Percentiles rank a stretch among this genome's conserved stretches.
Conservation (phyloP, 2,797 vertebrate species). For the Microctenopoma lineatum region DNA sequence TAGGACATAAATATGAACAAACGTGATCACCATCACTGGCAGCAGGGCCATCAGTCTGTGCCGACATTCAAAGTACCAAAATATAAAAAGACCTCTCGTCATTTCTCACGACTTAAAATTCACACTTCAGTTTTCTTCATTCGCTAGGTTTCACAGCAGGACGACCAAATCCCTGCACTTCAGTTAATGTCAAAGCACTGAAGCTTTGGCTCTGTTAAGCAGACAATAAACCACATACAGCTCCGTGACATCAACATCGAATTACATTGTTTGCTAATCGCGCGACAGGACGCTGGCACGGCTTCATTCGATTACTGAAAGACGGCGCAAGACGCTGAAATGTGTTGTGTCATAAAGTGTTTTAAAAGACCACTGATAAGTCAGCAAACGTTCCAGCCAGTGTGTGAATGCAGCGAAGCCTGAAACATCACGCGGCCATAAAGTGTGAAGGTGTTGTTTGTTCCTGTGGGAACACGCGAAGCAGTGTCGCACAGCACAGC, state of each 20-base stretch:
- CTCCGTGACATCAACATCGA: constrained; percentile 17
- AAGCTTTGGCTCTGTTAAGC: constrained; percentile 28
- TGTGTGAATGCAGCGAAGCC: not conserved
- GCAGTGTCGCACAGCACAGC: not conserved
- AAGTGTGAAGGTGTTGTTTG: constrained; percentile 37
- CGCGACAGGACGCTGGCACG: not conserved
- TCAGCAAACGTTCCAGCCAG: constrained; percentile 5
- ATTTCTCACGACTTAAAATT: too few species aligned
- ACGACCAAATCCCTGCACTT: constrained; percentile 37
- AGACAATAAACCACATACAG: constrained; percentile 29
- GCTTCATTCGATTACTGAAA: constrained; percentile 4
- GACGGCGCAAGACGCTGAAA: not conserved
- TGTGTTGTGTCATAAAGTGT: not conserved
- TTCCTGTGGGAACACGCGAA: constrained; percentile 41
- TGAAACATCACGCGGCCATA: constrained; percentile 10
- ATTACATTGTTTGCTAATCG: constrained; percentile 13
- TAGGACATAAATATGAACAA: too few species aligned
- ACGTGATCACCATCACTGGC: too few species aligned
- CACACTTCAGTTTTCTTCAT: too few species aligned
- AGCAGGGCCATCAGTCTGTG: constrained; percentile 13
- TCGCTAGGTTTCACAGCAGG: constrained; percentile 4
- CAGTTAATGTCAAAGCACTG: constrained; percentile 33
- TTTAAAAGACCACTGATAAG: constrained; percentile 23
- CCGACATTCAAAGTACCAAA: constrained; percentile 36
- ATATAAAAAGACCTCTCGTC: too few species aligned